Evolutionary conservation across 2,888 invertebrate genomes (phyloP).

Genomic region (Tipula unca): DNA sequence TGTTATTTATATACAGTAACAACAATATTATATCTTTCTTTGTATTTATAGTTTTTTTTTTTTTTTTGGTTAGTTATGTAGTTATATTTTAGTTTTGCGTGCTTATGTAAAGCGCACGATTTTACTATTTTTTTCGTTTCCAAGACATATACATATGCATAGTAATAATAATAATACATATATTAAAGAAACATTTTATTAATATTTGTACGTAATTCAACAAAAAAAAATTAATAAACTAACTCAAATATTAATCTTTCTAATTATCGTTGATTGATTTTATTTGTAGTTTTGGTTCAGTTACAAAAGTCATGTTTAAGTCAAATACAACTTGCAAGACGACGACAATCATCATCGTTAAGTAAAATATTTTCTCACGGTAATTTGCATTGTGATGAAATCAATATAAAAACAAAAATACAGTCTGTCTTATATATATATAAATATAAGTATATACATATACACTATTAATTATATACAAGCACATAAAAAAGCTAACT

Average conservation of each 20-base stretch:
- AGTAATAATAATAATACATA: not conserved
- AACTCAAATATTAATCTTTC: not conserved
- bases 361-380: not conserved
- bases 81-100: not conserved
- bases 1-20: not conserved
- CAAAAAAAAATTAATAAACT: not conserved
- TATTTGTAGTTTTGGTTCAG: not conserved
- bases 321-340: not conserved
- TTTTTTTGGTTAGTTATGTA: not conserved
- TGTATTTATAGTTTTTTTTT: not conserved
- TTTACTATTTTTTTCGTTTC: not conserved
- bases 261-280: not conserved
- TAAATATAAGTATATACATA: not conserved
- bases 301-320: not conserved
- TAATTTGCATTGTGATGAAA: constrained; percentile 16
- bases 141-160: not conserved
- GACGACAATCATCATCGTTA: not conserved
- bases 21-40: not conserved
- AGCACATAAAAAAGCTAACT: not conserved
- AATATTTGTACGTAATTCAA: not conserved
- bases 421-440: not conserved
- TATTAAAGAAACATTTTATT: not conserved
- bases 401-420: not conserved
- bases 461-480: not conserved
- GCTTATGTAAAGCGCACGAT: not conserved